phyloP scores from a whole-genome alignment of 2,797 vertebrate species.

The Capromys pilorides region DNA sequence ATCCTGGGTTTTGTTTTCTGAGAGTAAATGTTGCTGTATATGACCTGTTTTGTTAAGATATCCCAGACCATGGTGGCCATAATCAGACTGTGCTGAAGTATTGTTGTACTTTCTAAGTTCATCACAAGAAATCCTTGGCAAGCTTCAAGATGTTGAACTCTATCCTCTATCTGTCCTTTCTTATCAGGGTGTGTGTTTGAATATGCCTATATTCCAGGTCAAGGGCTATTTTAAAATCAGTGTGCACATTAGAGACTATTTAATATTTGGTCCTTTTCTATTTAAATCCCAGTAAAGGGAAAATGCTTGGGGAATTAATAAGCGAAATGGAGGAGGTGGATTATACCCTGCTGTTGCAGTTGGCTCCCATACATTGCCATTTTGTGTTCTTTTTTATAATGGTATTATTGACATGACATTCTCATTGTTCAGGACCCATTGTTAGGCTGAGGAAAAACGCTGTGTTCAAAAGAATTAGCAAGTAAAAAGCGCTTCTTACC shows the following conservation, averaged over 20 bases:
- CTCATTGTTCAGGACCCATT: neutral
- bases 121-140: slow-evolving; percentile 20
- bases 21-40: neutral
- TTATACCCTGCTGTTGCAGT: neutral
- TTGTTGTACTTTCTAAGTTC: neutral
- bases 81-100: neutral
- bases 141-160: slow-evolving; percentile 39
- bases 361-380: neutral
- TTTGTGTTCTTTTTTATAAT: slow-evolving; percentile 54
- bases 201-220: slow-evolving; percentile 69
- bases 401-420: slow-evolving; percentile 18
- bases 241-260: slow-evolving; percentile 54
- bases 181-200: slow-evolving; percentile 75
- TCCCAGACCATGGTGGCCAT: neutral
- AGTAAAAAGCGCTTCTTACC: neutral
- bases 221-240: slow-evolving; percentile 77
- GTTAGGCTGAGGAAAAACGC: slow-evolving; percentile 14
- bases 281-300: slow-evolving; percentile 43
- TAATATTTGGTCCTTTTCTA: slow-evolving; percentile 72
- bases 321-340: neutral
- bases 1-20: slow-evolving; percentile 32
- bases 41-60: slow-evolving; percentile 14
- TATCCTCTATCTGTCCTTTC: slow-evolving; percentile 43
- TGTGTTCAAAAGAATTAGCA: neutral
- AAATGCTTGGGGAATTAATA: slow-evolving; percentile 10